Evolutionary conservation across 2,113 vertebrate species (phyloP).

Genomic region (Numida meleagris): DNA sequence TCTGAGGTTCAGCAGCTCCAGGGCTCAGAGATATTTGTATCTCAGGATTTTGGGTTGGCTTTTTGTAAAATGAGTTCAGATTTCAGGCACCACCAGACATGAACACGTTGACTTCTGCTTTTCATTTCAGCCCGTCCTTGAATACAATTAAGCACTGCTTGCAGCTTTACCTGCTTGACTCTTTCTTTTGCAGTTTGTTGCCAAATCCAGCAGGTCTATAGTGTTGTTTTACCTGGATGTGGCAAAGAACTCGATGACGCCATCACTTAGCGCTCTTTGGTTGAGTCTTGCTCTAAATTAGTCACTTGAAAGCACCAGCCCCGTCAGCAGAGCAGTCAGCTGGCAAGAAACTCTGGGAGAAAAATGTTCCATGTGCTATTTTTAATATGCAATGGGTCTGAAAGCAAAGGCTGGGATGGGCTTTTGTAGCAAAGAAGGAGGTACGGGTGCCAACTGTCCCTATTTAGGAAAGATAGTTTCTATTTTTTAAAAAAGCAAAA

Average conservation of each 20-base stretch:
- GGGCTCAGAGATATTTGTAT: not conserved
- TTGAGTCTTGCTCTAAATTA: conserved; percentile 9
- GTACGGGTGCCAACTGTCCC: conserved; percentile 30
- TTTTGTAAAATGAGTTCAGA: not conserved
- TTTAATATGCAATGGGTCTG: conserved; percentile 48
- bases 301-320: conserved; percentile 25
- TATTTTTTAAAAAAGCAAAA: conserved; percentile 14
- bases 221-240: not conserved
- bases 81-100: not conserved
- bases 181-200: rapidly evolving
- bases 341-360: conserved; percentile 69
- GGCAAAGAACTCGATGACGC: not conserved
- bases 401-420: conserved; percentile 50
- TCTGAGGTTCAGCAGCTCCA: not conserved
- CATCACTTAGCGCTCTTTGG: not conserved
- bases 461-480: conserved; percentile 48
- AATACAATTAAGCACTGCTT: not conserved
- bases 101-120: rapidly evolving
- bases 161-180: not conserved
- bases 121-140: not conserved
- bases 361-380: conserved; percentile 72
- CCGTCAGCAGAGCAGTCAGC: not conserved
- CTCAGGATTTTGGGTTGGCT: not conserved
- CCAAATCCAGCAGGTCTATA: not conserved
- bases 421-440: conserved; percentile 41